Percentiles rank a stretch among this genome's conserved stretches.
These are phyloP conservation scores for Rutilus rutilus DNA, from an alignment of 2,113 vertebrate genomes.

Conservation along the genomic window DNA sequence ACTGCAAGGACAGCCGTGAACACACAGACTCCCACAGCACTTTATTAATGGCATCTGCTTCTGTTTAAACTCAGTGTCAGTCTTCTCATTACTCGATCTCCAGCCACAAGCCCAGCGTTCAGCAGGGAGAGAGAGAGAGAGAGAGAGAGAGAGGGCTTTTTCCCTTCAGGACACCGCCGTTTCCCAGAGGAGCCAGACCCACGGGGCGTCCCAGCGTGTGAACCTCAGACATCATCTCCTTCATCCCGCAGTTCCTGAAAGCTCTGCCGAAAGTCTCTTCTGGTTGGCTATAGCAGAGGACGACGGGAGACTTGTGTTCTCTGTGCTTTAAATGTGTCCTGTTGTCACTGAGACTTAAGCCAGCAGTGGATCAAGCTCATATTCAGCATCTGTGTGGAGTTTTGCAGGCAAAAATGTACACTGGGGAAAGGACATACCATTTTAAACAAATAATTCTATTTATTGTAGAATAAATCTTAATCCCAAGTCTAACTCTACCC, in stretches of 20 bases:
- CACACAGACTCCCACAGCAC: slow-evolving; percentile 46
- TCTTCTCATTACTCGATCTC: slow-evolving; percentile 65
- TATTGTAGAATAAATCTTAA: neutral
- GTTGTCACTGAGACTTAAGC: neutral
- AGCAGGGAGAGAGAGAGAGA: slow-evolving; percentile 45
- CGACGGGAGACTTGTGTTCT: neutral
- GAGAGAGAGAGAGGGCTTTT: slow-evolving; percentile 10
- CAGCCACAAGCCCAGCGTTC: slow-evolving; percentile 62
- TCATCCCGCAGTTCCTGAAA: slow-evolving; percentile 62
- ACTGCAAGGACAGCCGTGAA: slow-evolving; percentile 30
- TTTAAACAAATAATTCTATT: neutral
- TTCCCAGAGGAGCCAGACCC: slow-evolving; percentile 55
- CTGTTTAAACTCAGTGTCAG: slow-evolving; percentile 67
- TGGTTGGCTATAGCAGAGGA: neutral
- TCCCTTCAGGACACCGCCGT: slow-evolving; percentile 61
- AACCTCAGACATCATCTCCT: slow-evolving; percentile 60
- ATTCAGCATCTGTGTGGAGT: neutral
- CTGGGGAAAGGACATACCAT: neutral
- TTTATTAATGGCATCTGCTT: slow-evolving; percentile 78
- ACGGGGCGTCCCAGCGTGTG: slow-evolving; percentile 46
- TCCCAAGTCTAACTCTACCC: neutral
- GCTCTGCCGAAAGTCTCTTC: slow-evolving; percentile 65
- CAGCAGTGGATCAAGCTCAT: neutral
- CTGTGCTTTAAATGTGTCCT: neutral
- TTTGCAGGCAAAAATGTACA: neutral